Percentiles rank a stretch among this genome's conserved stretches.
Evolutionary conservation across 2,113 vertebrate species (phyloP).

Genomic region (Grantiella picta): DNA sequence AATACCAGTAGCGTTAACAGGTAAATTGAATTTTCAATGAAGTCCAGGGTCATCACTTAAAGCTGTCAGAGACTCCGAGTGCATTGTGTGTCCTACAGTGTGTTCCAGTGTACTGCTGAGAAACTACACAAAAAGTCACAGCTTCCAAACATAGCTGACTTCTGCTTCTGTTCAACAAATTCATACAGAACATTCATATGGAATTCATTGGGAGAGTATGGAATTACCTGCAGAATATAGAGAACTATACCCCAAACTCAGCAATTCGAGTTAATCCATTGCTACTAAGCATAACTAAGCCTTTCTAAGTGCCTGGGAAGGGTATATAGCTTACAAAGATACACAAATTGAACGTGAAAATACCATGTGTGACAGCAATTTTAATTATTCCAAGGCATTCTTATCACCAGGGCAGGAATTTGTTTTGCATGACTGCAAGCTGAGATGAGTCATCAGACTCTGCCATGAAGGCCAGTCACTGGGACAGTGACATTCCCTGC

Average conservation of each 20-base stretch:
- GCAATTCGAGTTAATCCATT: not conserved
- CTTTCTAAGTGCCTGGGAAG: constrained; percentile 27
- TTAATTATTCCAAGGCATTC: not conserved
- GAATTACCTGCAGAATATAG: not conserved
- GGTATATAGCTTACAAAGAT: not conserved
- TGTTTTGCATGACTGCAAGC: not conserved
- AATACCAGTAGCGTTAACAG: not conserved
- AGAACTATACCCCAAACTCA: not conserved
- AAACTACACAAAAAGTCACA: not conserved
- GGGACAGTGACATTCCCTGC: not conserved
- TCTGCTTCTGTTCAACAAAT: not conserved
- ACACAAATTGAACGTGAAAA: not conserved
- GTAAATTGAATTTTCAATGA: not conserved
- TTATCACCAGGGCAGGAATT: not conserved
- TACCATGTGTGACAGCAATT: not conserved
- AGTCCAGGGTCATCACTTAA: not conserved
- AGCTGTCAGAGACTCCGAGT: not conserved
- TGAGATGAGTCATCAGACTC: not conserved
- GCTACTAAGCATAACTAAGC: not conserved
- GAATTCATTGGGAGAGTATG: not conserved
- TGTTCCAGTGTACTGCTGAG: not conserved
- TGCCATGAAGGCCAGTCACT: not conserved
- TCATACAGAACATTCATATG: not conserved
- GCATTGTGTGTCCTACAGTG: not conserved
- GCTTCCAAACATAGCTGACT: not conserved